Percentiles rank a stretch among this genome's conserved stretches.
Evolutionary conservation across 2,797 vertebrate genomes (phyloP).

Genomic region (Molothrus ater): DNA sequence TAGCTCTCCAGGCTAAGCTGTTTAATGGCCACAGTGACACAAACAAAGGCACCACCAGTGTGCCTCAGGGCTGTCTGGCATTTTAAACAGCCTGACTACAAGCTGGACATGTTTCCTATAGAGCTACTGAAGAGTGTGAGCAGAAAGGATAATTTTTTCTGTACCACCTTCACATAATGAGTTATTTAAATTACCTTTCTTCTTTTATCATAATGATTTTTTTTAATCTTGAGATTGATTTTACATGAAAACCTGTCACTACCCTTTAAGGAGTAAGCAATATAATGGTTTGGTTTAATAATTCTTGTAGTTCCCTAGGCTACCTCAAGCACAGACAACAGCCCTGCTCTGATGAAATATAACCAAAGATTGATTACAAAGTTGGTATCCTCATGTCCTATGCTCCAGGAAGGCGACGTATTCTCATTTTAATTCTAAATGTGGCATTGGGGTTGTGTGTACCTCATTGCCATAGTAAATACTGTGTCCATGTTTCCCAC

Average conservation of each 20-base stretch:
- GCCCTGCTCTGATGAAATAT: constrained; percentile 48
- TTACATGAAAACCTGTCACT: constrained; percentile 15
- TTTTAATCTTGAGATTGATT: constrained; percentile 46
- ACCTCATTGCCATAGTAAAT: neutral
- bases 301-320: constrained; percentile 48
- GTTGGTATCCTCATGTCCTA: constrained; percentile 52
- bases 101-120: neutral
- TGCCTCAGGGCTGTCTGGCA: neutral
- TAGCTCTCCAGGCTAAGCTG: neutral
- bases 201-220: neutral
- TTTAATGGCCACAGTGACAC: neutral
- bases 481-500: neutral
- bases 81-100: neutral
- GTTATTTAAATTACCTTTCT: constrained; percentile 29
- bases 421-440: constrained; percentile 72
- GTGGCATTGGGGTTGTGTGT: constrained; percentile 26
- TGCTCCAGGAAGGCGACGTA: constrained; percentile 46
- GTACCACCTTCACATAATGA: neutral
- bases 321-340: constrained; percentile 53
- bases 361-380: constrained; percentile 35
- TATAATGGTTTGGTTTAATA: constrained; percentile 48
- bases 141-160: neutral
- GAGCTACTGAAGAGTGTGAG: neutral
- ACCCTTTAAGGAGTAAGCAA: constrained; percentile 22
- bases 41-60: neutral